These are phyloP conservation scores for Oncopodura yosiiana DNA, from an alignment of 1,140 invertebrate species.

Conservation along the genomic window DNA sequence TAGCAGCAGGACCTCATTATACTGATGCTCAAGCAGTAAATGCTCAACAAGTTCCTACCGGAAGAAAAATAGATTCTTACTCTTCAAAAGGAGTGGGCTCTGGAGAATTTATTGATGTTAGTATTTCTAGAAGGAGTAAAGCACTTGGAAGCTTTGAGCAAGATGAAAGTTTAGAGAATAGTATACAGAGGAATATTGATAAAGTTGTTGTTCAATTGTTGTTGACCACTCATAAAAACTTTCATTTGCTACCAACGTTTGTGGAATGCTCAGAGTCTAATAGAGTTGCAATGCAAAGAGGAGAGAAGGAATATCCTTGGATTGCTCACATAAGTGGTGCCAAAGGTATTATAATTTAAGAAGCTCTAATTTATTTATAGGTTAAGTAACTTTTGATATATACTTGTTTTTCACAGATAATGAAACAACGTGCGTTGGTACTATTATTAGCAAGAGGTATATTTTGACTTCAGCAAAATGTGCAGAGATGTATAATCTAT, in stretches of 20 bases:
- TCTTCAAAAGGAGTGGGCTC: too few species aligned
- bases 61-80: too few species aligned
- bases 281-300: not conserved
- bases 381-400: not conserved
- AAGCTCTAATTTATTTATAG: not conserved
- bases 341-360: conserved; percentile 1
- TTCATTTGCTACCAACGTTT: conserved; percentile 18
- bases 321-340: conserved; percentile 11
- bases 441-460: conserved; percentile 12
- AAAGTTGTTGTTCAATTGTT: conserved; percentile 15
- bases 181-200: conserved; percentile 9
- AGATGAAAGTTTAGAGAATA: too few species aligned
- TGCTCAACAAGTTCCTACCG: too few species aligned
- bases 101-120: too few species aligned
- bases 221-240: conserved; percentile 19
- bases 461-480: conserved; percentile 12
- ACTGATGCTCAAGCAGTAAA: too few species aligned
- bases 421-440: conserved; percentile 10
- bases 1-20: too few species aligned
- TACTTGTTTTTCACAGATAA: conserved; percentile 3
- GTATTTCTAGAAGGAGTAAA: too few species aligned
- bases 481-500: not conserved
- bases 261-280: conserved; percentile 12
- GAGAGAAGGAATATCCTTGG: conserved; percentile 16
- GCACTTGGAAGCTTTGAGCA: too few species aligned